A percentile compares a stretch with the other conserved stretches of the same genome.
Conservation (phyloP, 2,888 invertebrate species). For the Sabellastarte sp. region DNA sequence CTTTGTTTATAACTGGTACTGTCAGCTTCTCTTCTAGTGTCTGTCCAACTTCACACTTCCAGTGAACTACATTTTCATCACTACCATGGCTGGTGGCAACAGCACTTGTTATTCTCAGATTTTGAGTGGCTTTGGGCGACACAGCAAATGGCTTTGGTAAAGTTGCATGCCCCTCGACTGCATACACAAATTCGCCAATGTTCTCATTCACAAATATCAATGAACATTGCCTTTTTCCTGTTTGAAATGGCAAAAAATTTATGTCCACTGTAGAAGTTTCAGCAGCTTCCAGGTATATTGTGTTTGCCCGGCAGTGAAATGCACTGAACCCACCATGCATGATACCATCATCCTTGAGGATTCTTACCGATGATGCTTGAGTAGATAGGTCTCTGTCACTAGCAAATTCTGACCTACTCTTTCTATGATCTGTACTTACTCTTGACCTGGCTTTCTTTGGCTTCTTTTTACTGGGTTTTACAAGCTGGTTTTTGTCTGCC, state of each 20-base stretch:
- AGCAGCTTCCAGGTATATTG: slow-evolving; percentile 39
- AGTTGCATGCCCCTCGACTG: slow-evolving; percentile 46
- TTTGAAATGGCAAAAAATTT: slow-evolving; percentile 54
- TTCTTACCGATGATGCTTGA: no score
- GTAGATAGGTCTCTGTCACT: no score
- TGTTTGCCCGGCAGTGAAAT: slow-evolving; percentile 41
- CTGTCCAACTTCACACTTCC: slow-evolving; percentile 54
- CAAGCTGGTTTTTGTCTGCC: slow-evolving; percentile 10
- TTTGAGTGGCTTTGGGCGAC: no score
- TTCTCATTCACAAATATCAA: slow-evolving; percentile 52
- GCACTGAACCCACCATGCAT: slow-evolving; percentile 45
- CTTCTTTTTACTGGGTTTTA: slow-evolving; percentile 37
- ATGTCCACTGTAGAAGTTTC: slow-evolving; percentile 42
- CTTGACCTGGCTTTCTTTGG: slow-evolving; percentile 25
- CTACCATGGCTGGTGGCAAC: not conserved
- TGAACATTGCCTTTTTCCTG: slow-evolving; percentile 52
- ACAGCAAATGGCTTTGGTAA: no score
- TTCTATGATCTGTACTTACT: no score
- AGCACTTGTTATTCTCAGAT: no score
- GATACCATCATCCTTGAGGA: no score
- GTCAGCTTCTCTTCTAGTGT: slow-evolving; percentile 45
- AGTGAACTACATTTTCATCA: slow-evolving; percentile 36
- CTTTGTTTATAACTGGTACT: slow-evolving; percentile 49
- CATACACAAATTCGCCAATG: slow-evolving; percentile 57
- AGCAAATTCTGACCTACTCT: no score